Evolutionary conservation across 1,140 invertebrate genomes (phyloP), one percentile per base, ranked within the genome.

Genomic region (Parasteatoda tepidariorum): DNA sequence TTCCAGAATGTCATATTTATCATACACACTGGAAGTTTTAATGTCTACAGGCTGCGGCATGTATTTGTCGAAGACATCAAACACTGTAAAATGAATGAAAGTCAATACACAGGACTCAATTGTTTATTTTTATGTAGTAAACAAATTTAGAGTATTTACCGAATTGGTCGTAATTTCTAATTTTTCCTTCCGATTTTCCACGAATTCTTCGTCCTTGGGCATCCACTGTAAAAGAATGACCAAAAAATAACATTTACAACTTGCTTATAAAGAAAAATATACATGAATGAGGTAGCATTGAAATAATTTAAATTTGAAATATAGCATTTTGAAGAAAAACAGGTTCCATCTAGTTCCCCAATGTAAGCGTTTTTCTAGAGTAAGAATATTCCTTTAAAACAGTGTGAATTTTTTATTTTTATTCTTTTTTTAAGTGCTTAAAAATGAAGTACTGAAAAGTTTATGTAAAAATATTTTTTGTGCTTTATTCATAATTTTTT

Each of bases 1-100:
- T 90, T 99, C 98, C 24, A 99, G 91, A 84, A 99, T 99, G 87
- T 99, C 98, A 88, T 99, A 99, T 87, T 95, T 94, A 88, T 99
- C 98, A 88, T 99, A 98, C 0, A 99, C 96, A 83, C 95, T 98
- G 75, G 94, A 94, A 0, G 93, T 94, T 88, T 96, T 98, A 85
- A 99, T 96, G 86, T 99, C 97, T 18, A 99, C 97, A 13, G 97
- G 96, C 88, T 98, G 95, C 18, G 97, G 97, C 71, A 97, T 94
- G 86, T 96, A 98, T 89, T 98, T 98, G 86, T 96, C 96, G 91
- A 98, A 99, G 61, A 99, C 94, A 87, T 99, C 97, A 88, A 98
- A 97, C 5, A 99, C 97, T 92, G 85, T 41, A 89, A 88, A 75
- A 78, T 48, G 86, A 86, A 71, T 74, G 13, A 84, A 82, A 28